Conservation (phyloP, 1,140 invertebrate species). For the Myzus persicae region DNA sequence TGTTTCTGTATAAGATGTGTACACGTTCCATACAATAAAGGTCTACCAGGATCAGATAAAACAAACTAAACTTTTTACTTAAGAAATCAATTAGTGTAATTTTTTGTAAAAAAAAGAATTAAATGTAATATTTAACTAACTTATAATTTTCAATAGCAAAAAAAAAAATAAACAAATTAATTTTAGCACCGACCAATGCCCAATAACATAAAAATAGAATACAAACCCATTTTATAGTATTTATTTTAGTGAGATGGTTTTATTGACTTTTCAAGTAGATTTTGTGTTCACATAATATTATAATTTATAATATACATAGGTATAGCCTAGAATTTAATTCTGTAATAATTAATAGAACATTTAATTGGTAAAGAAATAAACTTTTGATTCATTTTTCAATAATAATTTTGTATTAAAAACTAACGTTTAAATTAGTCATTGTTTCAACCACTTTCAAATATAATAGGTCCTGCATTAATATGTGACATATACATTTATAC, state of each 20-base stretch:
- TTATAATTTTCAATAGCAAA: not conserved
- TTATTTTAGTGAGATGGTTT: not conserved
- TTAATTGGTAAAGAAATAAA: not conserved
- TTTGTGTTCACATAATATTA: not conserved
- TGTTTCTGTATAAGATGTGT: not conserved
- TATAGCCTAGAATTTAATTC: not conserved
- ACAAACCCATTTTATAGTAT: not conserved
- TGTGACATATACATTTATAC: not conserved
- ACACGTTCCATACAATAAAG: not conserved
- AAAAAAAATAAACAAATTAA: not conserved
- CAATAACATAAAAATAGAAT: not conserved
- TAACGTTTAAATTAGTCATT: not conserved
- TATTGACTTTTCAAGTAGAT: not conserved
- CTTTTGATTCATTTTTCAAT: not conserved
- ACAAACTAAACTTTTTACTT: not conserved
- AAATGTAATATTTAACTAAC: not conserved
- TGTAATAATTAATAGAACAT: not conserved
- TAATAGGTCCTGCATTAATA: not conserved
- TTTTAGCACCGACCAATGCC: not conserved
- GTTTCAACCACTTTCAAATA: not conserved
- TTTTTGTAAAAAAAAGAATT: not conserved
- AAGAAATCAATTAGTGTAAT: not conserved
- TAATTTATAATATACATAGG: not conserved
- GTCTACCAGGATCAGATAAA: too few relatives aligned
- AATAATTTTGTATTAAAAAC: not conserved